Conservation (phyloP, 1,140 invertebrate genomes). For the Rhyzopertha dominica region DNA sequence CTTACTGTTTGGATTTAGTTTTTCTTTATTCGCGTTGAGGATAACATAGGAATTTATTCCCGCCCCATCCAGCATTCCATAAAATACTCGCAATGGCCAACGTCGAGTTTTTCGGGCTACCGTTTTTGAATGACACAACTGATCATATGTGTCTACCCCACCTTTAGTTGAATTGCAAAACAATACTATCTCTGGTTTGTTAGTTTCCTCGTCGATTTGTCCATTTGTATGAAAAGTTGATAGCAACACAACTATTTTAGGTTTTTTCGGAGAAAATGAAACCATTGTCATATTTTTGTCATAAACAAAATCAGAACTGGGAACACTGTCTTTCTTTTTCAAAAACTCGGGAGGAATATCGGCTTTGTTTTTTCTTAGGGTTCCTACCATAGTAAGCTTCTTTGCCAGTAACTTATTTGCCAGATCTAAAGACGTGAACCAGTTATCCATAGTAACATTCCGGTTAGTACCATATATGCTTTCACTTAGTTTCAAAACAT, state of each 20-base stretch:
- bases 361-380: slow-evolving; percentile 33
- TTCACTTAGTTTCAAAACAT: too few relatives aligned
- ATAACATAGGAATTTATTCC: slow-evolving; percentile 11
- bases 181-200: slow-evolving; percentile 41
- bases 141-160: slow-evolving; percentile 47
- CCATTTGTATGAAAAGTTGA: slow-evolving; percentile 1
- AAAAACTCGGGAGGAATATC: slow-evolving; percentile 34
- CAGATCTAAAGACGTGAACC: slow-evolving; percentile 31
- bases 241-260: slow-evolving; percentile 1
- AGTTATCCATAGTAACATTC: slow-evolving; percentile 39
- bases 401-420: slow-evolving; percentile 33
- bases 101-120: slow-evolving; percentile 17
- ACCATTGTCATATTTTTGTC: too few relatives aligned
- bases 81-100: slow-evolving; percentile 22
- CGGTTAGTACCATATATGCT: too few relatives aligned
- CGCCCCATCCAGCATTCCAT: slow-evolving; percentile 7
- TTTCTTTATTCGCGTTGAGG: too few relatives aligned
- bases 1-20: too few relatives aligned
- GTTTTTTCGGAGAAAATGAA: too few relatives aligned
- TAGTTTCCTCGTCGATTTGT: neutral
- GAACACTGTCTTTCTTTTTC: neutral
- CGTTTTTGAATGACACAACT: slow-evolving; percentile 42
- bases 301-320: too few relatives aligned
- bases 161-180: slow-evolving; percentile 48
- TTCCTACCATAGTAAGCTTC: slow-evolving; percentile 36